These are phyloP conservation scores for Alca torda DNA, from an alignment of 2,797 vertebrate genomes.

Conservation along the genomic window DNA sequence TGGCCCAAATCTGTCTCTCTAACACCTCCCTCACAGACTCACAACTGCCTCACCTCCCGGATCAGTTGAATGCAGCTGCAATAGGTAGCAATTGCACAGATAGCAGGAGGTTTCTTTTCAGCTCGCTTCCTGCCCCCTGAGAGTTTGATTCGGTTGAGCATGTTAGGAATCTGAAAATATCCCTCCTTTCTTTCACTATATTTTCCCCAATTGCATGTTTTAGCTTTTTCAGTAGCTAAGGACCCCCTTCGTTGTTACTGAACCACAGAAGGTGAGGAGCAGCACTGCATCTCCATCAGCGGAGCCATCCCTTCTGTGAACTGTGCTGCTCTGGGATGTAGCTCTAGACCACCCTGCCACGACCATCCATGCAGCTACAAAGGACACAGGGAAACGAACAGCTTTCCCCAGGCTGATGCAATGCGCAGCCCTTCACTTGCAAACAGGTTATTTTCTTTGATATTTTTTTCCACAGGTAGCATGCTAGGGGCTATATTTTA, in stretches of 20 bases:
- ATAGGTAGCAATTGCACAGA: not conserved
- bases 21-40: not conserved
- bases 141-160: not conserved
- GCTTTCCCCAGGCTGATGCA: not conserved
- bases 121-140: not conserved
- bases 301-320: not conserved
- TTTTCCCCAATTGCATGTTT: not conserved
- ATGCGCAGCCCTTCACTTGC: not conserved
- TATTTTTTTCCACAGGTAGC: not conserved
- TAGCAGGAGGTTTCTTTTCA: not conserved
- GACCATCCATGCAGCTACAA: not conserved
- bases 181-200: not conserved
- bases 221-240: not conserved
- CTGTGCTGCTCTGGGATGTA: not conserved
- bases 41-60: not conserved
- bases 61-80: not conserved
- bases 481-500: not conserved
- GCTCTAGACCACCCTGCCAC: not conserved
- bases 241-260: not conserved
- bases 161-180: not conserved
- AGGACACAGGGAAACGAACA: not conserved
- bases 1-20: not conserved
- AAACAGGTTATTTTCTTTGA: not conserved
- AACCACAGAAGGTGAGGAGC: not conserved
- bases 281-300: not conserved